Evolutionary conservation across 2,888 invertebrate species (phyloP).

Genomic region (Euzophera pinguis): DNA sequence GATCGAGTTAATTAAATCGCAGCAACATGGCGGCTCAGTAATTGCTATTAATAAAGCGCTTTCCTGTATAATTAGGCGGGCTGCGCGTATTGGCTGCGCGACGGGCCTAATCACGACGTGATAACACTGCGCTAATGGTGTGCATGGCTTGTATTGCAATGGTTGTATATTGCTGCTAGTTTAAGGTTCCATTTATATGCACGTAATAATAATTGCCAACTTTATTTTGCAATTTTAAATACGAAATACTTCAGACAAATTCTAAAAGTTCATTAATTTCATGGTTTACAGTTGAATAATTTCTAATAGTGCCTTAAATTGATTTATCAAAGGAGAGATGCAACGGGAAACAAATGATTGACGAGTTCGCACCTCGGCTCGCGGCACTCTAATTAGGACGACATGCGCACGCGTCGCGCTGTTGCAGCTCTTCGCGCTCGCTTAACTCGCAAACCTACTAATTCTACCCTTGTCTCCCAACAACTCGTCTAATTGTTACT

Average conservation of each 20-base stretch:
- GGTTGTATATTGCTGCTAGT: background rate
- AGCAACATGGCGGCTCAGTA: constrained; percentile 76
- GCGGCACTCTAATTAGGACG: constrained; percentile 73
- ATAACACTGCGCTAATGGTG: constrained; percentile 73
- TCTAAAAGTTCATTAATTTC: background rate
- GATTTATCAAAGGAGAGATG: constrained; percentile 55
- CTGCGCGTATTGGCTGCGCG: constrained; percentile 69
- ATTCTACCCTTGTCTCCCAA: constrained; percentile 37
- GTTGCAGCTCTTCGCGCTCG: constrained; percentile 56
- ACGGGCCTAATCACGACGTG: constrained; percentile 71
- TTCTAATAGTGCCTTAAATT: constrained; percentile 54
- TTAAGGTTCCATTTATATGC: background rate
- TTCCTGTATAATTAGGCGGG: constrained; percentile 75
- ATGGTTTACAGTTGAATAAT: constrained; percentile 41
- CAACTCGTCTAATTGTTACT: constrained; percentile 31
- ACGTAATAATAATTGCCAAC: too few relatives aligned
- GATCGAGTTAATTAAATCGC: constrained; percentile 78
- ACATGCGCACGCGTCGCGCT: constrained; percentile 65
- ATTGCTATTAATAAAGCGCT: constrained; percentile 79
- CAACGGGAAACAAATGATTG: constrained; percentile 68
- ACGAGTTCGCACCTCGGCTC: constrained; percentile 76
- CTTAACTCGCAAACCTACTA: constrained; percentile 51
- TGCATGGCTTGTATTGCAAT: constrained; percentile 50
- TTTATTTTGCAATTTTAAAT: too few relatives aligned
- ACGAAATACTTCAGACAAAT: background rate